phyloP scores from a whole-genome alignment of 2,113 vertebrate genomes.

The Pseudorectes ferrugineus region DNA sequence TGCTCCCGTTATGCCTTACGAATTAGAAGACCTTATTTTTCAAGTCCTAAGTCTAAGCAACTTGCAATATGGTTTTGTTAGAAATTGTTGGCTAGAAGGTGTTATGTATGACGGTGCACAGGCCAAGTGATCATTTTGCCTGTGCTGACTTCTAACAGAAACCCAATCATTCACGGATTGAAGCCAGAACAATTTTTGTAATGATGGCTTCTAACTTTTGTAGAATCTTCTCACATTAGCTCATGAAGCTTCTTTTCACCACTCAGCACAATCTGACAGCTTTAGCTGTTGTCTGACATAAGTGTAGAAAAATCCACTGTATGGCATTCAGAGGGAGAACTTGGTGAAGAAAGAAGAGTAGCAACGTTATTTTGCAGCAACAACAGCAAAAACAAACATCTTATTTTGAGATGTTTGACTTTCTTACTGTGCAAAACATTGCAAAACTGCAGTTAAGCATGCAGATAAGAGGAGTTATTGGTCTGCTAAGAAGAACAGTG shows the following conservation, averaged over 20 bases:
- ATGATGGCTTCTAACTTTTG: slow-evolving; percentile 58
- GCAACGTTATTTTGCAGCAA: not conserved
- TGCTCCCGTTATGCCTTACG: not conserved
- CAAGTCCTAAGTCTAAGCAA: not conserved
- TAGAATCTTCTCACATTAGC: slow-evolving; percentile 39
- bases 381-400: not conserved
- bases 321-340: not conserved
- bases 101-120: not conserved
- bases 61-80: not conserved
- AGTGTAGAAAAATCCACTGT: slow-evolving; percentile 2
- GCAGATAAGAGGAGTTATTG: not conserved
- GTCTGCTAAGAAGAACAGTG: not conserved
- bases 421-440: not conserved
- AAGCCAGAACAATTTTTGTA: slow-evolving; percentile 37
- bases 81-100: not conserved
- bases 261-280: slow-evolving; percentile 30
- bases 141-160: not conserved
- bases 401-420: not conserved
- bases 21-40: not conserved
- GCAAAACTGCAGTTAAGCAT: not conserved
- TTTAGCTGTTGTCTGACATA: slow-evolving; percentile 34
- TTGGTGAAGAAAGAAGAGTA: slow-evolving; percentile 23
- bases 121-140: not conserved
- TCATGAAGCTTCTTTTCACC: slow-evolving; percentile 21
- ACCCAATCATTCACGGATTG: slow-evolving; percentile 4